A percentile compares a stretch with the other conserved stretches of the same genome.
Conservation (phyloP, 2,888 invertebrate genomes). For the Cylindroiulus punctatus region DNA sequence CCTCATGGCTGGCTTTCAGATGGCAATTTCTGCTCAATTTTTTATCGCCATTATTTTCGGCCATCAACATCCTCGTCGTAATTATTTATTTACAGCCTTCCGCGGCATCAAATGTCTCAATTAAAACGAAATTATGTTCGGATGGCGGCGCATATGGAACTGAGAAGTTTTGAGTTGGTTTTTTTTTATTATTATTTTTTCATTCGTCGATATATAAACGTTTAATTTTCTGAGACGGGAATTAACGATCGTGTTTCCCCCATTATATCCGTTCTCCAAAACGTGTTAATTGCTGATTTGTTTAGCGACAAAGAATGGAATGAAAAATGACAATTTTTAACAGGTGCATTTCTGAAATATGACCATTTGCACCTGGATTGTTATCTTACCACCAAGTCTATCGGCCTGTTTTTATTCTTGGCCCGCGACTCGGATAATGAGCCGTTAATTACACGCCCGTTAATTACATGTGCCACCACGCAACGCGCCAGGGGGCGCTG, state of each 20-base stretch:
- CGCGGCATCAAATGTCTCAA: neutral
- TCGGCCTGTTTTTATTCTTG: constrained; percentile 18
- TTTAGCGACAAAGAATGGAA: constrained; percentile 15
- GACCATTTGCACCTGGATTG: neutral
- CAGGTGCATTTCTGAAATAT: neutral
- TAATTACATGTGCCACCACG: neutral
- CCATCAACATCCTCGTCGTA: neutral
- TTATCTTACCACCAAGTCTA: neutral
- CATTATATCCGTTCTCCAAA: neutral
- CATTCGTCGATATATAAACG: neutral
- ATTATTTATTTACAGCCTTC: constrained; percentile 18
- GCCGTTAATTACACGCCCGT: neutral
- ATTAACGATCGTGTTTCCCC: neutral
- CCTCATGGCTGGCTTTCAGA: neutral
- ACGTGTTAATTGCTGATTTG: constrained; percentile 6
- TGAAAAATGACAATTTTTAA: constrained; percentile 8
- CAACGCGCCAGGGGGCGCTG: neutral
- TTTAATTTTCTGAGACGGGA: neutral
- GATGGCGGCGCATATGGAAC: constrained; percentile 8
- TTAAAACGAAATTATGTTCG: constrained; percentile 2
- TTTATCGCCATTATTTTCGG: neutral
- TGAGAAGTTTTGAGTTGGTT: neutral
- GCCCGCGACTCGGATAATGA: neutral
- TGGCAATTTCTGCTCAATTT: neutral
- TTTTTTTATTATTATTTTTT: neutral